These are phyloP conservation scores for Hozukius guyotensis DNA, from an alignment of 2,797 vertebrate species.

Conservation along the genomic window DNA sequence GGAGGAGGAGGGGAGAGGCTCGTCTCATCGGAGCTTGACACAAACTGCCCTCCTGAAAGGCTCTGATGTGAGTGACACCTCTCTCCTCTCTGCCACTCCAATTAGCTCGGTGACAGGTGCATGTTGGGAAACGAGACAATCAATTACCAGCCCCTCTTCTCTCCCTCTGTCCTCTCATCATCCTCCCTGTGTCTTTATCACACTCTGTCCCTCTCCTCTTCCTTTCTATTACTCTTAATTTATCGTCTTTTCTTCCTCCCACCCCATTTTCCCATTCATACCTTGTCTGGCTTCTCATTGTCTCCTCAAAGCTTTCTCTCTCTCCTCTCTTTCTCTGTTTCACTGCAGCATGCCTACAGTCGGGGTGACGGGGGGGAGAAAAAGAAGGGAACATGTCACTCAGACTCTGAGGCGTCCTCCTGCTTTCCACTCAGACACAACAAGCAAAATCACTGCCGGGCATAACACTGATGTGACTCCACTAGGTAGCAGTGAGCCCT, in stretches of 20 bases:
- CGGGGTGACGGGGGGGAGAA: conserved; percentile 16
- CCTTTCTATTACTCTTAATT: conserved; percentile 38
- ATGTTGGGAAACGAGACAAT: conserved; percentile 66
- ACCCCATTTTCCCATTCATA: conserved; percentile 1
- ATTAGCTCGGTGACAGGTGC: conserved; percentile 76
- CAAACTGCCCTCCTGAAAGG: conserved; percentile 49
- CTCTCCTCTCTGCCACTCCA: conserved; percentile 66
- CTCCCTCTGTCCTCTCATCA: conserved; percentile 24
- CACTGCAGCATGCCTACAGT: conserved; percentile 48
- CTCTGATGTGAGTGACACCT: conserved; percentile 67
- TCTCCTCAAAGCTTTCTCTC: conserved; percentile 13
- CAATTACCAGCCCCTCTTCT: conserved; percentile 56
- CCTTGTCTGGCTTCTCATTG: conserved; percentile 30
- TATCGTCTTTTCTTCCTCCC: background rate
- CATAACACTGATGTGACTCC: conserved; percentile 16
- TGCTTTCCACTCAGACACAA: conserved; percentile 20
- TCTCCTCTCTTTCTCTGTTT: conserved; percentile 13
- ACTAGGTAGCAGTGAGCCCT: conserved; percentile 11
- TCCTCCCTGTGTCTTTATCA: conserved; percentile 39
- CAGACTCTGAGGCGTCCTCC: conserved; percentile 18
- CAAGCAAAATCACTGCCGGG: background rate
- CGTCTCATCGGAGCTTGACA: conserved; percentile 29
- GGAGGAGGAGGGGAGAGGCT: conserved; percentile 2
- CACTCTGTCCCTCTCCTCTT: background rate
- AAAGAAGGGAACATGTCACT: conserved; percentile 22